Conservation (phyloP, 23 tunicate genomes). For the Halocynthia aurantium region DNA sequence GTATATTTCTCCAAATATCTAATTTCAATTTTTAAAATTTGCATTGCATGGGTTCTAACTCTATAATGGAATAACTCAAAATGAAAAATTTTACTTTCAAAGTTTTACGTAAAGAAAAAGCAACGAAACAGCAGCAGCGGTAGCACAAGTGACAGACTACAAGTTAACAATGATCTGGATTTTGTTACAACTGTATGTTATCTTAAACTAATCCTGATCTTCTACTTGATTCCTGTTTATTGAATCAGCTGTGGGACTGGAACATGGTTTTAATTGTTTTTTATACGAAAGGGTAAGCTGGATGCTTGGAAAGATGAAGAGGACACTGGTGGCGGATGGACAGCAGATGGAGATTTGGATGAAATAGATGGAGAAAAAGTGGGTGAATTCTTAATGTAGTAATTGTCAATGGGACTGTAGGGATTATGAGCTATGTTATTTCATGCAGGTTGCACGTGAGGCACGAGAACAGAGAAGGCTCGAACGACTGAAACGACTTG, state of each 20-base stretch:
- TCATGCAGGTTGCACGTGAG: constrained; percentile 10
- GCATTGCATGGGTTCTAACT: background rate
- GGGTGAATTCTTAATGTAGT: background rate
- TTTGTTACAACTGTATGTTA: too few species aligned
- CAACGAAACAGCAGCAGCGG: too few species aligned
- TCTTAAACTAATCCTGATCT: too few species aligned
- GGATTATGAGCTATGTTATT: background rate
- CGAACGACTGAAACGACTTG: constrained; percentile 9
- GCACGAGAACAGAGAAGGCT: constrained; percentile 5
- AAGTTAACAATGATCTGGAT: too few species aligned
- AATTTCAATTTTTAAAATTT: background rate
- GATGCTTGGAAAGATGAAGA: constrained; percentile 24
- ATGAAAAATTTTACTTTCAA: too few species aligned
- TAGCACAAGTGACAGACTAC: too few species aligned
- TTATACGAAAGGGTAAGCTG: background rate
- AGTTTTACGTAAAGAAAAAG: too few species aligned
- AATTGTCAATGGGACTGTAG: background rate
- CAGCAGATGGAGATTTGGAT: background rate
- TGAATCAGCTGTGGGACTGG: too few species aligned
- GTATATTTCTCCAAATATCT: background rate
- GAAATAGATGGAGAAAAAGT: constrained; percentile 18
- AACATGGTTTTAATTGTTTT: background rate
- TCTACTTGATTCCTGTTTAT: too few species aligned
- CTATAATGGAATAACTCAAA: too few species aligned
- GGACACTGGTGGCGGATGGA: constrained; percentile 4